Conservation (phyloP, 2,888 invertebrate species). For the Apamea epomidion region DNA sequence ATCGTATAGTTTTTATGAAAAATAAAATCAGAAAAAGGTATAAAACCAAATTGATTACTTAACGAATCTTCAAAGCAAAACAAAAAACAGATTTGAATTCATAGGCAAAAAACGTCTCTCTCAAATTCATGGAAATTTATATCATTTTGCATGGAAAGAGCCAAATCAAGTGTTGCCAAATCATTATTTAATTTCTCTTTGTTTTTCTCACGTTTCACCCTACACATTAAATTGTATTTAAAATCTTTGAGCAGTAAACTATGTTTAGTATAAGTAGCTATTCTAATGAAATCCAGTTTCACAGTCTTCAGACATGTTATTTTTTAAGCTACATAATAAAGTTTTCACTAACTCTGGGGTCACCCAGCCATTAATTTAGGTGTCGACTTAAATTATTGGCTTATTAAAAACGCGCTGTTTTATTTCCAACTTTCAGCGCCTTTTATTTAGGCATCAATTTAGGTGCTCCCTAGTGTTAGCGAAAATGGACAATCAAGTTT, state of each 20-base stretch:
- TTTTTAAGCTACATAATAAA: background rate
- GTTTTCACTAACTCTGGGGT: background rate
- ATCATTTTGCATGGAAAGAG: background rate
- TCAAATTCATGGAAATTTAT: background rate
- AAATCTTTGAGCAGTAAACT: conserved; percentile 20
- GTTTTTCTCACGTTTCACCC: background rate
- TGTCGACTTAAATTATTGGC: background rate
- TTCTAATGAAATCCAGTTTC: conserved; percentile 45
- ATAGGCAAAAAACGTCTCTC: background rate
- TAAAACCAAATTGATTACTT: background rate
- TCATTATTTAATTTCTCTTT: background rate
- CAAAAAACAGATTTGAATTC: background rate
- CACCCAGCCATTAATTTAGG: no score
- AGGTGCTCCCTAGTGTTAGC: no score
- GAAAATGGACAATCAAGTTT: background rate
- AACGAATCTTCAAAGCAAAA: background rate
- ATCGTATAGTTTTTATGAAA: conserved; percentile 15
- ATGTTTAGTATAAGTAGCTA: conserved; percentile 58
- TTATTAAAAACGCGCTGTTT: background rate
- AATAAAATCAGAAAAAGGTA: background rate
- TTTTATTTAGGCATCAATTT: background rate
- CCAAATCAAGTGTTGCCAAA: conserved; percentile 26
- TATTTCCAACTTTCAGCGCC: background rate
- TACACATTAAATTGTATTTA: conserved; percentile 7
- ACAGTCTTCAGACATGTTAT: conserved; percentile 43